Percentiles rank a stretch among this genome's conserved stretches.
Evolutionary conservation across 2,113 vertebrate species (phyloP).

Genomic region (Plestiodon gilberti): DNA sequence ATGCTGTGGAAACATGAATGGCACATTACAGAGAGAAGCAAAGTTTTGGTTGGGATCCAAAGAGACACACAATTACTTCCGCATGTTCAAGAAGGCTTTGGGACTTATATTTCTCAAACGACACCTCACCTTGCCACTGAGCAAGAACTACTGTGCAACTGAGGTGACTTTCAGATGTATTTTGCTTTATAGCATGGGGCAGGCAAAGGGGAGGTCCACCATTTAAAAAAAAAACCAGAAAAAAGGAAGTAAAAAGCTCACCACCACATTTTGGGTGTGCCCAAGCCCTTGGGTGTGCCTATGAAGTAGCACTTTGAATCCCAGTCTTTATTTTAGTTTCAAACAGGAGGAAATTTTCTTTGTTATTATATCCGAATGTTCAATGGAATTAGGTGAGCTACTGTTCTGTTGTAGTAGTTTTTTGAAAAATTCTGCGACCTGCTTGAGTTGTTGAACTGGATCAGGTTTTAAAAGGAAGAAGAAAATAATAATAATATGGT

Average conservation of each 20-base stretch:
- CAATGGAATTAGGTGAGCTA: too few relatives aligned
- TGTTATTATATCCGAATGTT: background rate
- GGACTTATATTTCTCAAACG: background rate
- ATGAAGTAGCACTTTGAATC: background rate
- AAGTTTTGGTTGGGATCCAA: conserved; percentile 26
- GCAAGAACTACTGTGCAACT: background rate
- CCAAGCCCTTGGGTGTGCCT: background rate
- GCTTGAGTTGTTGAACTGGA: too few relatives aligned
- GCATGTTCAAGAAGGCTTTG: background rate
- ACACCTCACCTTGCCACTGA: background rate
- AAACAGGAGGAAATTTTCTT: background rate
- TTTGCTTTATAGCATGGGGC: background rate
- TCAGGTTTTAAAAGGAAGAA: too few relatives aligned
- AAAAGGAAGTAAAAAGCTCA: background rate
- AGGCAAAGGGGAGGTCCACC: background rate
- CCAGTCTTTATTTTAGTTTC: background rate
- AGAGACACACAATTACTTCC: too few relatives aligned
- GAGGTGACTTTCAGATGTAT: background rate
- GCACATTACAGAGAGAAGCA: background rate
- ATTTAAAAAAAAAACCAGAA: background rate
- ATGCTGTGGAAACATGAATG: conserved; percentile 8
- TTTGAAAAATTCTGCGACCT: too few relatives aligned
- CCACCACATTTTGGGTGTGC: background rate
- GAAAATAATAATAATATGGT: too few relatives aligned
- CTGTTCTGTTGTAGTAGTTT: too few relatives aligned